Base-by-base conservation (phyloP, 2,113 vertebrate genomes). In the Anguilla rostrata region DNA sequence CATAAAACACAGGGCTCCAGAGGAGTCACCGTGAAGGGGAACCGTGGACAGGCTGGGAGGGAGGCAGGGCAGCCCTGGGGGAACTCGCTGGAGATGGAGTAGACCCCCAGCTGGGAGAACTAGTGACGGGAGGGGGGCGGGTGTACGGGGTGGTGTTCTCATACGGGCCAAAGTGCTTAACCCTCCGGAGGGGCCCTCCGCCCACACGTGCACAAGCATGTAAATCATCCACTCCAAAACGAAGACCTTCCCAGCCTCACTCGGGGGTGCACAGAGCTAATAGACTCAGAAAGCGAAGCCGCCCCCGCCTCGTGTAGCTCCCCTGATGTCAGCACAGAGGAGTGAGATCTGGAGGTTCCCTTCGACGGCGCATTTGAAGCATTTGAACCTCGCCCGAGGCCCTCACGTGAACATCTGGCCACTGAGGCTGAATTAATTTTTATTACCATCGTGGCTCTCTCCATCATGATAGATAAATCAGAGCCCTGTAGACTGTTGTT, bases 1-100 rank as follows among this genome's bases (percentile, higher is more conserved):
- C 86, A 4, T 87, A 87, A 87, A 82, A 87, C 60, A n/a, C 81
- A 83, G 82, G 29, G 81, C 82, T 16, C 29, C 41, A 83, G 49
- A 78, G 49, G 41, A 16, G 49, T 39, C 86, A 40, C 71, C 53
- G 11, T 2, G 56, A 60, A 75, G 53, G 39, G 39, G 46, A 84
- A 39, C 82, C 5, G n/a, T 56, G 41, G 86, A 43, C 49, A 49
- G 56, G 53, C n/a, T 41, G 12, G 82, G 78, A 66, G 83, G 34
- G 82, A 49, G 39, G 5, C 22, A 80, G 49, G 78, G 39, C 43
- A 81, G 40, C 16, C 39, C 75, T 14, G 34, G 49, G 34, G 78
- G 83, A 84, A 29, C 16, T 39, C 46, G 49, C n/a, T 43, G 29
- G 56, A 29, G 2, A 15, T 26, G 14, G 39, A 57, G 56, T 56